Percentiles rank a stretch among this genome's conserved stretches.
Evolutionary conservation across 1,140 invertebrate species (phyloP).

Genomic region (Tetramorium parvispinum): DNA sequence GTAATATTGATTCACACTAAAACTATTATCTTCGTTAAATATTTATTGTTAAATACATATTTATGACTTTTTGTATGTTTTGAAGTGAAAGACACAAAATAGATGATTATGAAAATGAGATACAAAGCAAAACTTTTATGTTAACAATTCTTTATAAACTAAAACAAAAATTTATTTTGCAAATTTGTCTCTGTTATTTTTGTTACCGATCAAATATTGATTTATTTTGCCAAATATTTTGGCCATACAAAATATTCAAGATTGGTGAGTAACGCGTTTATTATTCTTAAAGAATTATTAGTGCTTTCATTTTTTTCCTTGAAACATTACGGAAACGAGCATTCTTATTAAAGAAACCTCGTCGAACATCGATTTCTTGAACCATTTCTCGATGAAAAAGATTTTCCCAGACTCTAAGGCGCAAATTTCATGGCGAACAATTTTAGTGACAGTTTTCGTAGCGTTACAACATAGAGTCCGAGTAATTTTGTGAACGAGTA

Average conservation of each 20-base stretch:
- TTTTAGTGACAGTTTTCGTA: background rate
- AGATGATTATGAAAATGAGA: background rate
- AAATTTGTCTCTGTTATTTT: background rate
- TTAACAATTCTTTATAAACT: background rate
- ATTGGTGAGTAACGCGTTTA: background rate
- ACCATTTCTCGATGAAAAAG: background rate
- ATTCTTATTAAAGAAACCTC: background rate
- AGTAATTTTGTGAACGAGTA: conserved; percentile 56
- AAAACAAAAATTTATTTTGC: background rate
- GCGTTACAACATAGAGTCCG: conserved; percentile 37
- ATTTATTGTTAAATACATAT: background rate
- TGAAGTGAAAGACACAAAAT: conserved; percentile 4
- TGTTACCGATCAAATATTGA: background rate
- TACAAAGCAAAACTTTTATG: background rate
- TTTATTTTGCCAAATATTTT: background rate
- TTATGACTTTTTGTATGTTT: background rate
- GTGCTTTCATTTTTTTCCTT: background rate
- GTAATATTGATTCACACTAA: conserved; percentile 26
- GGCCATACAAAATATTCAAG: background rate
- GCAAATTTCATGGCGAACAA: background rate
- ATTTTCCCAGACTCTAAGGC: background rate
- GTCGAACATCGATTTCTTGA: background rate
- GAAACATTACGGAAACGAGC: background rate
- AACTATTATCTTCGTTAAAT: background rate
- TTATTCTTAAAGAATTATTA: background rate